Evolutionary conservation across 2,888 invertebrate species (phyloP).

Genomic region (Patella caerulea): DNA sequence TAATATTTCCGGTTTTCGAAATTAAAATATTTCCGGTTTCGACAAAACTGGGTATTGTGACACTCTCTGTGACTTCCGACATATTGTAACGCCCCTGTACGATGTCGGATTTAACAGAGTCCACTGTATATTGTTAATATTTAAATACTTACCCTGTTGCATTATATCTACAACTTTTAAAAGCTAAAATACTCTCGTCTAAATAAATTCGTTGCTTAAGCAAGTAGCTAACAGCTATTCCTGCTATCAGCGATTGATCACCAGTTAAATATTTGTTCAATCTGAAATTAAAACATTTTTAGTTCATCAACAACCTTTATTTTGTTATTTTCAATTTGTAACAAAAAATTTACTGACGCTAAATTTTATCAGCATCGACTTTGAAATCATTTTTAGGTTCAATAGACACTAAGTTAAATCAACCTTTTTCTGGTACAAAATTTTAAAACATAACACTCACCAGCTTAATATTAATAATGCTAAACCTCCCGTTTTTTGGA

Average conservation of each 20-base stretch:
- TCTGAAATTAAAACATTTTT: not conserved
- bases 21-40: too few species aligned
- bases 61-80: too few species aligned
- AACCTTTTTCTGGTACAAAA: not conserved
- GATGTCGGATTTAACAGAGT: too few species aligned
- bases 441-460: not conserved
- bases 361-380: not conserved
- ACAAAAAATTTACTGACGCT: not conserved
- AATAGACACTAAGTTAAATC: not conserved
- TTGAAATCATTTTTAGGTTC: not conserved
- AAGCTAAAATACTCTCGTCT: constrained; percentile 1
- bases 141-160: not conserved
- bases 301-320: too few species aligned
- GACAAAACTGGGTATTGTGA: too few species aligned
- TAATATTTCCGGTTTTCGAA: too few species aligned
- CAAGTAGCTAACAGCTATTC: not conserved
- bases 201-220: constrained; percentile 5
- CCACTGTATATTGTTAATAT: too few species aligned
- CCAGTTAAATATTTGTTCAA: not conserved
- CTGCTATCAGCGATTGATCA: not conserved
- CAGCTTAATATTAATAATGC: constrained; percentile 12
- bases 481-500: constrained; percentile 18
- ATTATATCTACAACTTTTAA: constrained; percentile 8
- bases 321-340: too few species aligned
- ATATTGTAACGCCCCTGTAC: too few species aligned